Percentiles rank a stretch among this genome's conserved stretches.
Conservation (phyloP, 2,888 invertebrate species). For the Perdita meconis region DNA sequence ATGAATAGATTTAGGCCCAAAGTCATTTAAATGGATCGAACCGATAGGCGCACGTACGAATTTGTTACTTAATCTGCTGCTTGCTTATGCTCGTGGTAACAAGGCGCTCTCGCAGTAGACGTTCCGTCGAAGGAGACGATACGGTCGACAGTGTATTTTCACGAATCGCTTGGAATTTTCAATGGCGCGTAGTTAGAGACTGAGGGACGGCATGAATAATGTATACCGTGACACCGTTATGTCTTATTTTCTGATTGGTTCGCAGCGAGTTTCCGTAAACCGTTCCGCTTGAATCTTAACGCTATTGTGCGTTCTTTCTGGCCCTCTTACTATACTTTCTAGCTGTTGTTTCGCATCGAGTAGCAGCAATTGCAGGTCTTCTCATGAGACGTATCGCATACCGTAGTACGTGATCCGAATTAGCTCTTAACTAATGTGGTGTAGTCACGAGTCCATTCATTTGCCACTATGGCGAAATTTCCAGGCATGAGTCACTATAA, state of each 20-base stretch:
- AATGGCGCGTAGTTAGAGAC: conserved; percentile 6
- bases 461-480: too few relatives aligned
- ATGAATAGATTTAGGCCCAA: background rate
- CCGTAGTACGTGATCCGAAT: background rate
- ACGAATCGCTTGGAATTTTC: conserved; percentile 43
- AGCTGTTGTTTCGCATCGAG: conserved; percentile 8
- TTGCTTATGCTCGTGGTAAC: background rate
- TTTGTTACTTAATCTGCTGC: background rate
- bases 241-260: conserved; percentile 57
- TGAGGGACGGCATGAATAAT: conserved; percentile 42
- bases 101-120: background rate
- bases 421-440: too few relatives aligned
- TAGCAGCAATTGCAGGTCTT: background rate
- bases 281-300: conserved; percentile 46
- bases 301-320: conserved; percentile 27
- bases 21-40: background rate
- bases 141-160: conserved; percentile 27
- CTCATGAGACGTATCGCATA: background rate
- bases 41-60: background rate
- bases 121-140: background rate
- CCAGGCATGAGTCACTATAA: too few relatives aligned
- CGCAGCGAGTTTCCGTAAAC: conserved; percentile 47
- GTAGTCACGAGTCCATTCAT: too few relatives aligned
- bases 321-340: conserved; percentile 9
- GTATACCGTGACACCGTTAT: conserved; percentile 44